A percentile compares a stretch with the other conserved stretches of the same genome.
Conservation (phyloP, 1,140 invertebrate species). For the Bombyx mandarina region DNA sequence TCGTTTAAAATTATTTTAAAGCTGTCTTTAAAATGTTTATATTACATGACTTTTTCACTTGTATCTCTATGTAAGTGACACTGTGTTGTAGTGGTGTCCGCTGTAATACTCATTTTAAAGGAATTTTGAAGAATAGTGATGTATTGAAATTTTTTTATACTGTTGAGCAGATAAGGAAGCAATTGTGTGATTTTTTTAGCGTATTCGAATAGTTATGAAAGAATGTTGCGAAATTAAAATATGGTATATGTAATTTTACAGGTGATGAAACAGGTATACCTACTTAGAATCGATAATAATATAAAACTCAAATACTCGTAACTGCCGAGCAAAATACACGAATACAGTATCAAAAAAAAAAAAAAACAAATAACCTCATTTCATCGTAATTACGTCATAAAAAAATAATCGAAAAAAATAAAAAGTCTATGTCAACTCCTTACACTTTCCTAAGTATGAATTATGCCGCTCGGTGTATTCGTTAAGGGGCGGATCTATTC, state of each 20-base stretch:
- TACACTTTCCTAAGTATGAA: slow-evolving; percentile 67
- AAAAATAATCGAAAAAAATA: slow-evolving; percentile 20
- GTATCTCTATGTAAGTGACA: no score
- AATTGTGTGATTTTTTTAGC: neutral
- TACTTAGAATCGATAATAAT: neutral
- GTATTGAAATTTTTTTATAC: no score
- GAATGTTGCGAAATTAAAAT: neutral
- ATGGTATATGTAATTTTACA: neutral
- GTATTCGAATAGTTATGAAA: neutral
- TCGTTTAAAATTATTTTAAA: no score
- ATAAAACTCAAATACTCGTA: neutral
- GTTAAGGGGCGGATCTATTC: slow-evolving; percentile 69
- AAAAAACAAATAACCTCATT: neutral
- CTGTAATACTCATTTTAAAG: no score
- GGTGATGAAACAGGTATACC: no score
- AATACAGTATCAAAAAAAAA: slow-evolving; percentile 5
- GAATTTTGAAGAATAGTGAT: no score
- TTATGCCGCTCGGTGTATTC: slow-evolving; percentile 69
- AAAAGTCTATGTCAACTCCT: slow-evolving; percentile 60
- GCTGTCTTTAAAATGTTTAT: no score
- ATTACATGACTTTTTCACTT: no score
- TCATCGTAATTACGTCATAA: slow-evolving; percentile 10
- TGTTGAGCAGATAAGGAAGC: no score
- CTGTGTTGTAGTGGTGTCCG: no score
- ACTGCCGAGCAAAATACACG: neutral